Evolutionary conservation across 2,113 vertebrate genomes (phyloP), one percentile per base, ranked within the genome.

Genomic region (Hassar affinis): DNA sequence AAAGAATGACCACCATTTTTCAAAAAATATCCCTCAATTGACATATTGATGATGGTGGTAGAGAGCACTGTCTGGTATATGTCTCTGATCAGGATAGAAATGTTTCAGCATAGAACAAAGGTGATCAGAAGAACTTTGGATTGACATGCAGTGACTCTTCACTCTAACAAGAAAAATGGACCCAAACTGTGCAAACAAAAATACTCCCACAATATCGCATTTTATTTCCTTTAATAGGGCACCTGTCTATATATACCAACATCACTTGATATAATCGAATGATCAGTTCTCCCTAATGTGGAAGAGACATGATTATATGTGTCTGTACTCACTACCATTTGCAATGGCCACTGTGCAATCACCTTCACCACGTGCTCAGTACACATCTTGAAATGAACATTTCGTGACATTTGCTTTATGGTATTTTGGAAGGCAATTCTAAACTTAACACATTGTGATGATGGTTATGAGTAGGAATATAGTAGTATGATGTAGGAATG

Each of bases 391-490:
- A 83, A 72, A 42, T 64, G 45, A 82, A 68, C 27, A 61, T 54
- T 25, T 45, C 25, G 47, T 59, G 47, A 75, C n/a, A 35, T 79
- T 64, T 61, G 25, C 42, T 54, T 71, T 82, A 57, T 79, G 68
- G 10, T 49, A 85, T 82, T n/a, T 82, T 90, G 88, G 88, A 79
- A 71, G 54, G 52, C 56, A 51, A 11, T 62, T 59, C 78, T 89
- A 89, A 79, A 59, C 64, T 57, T 84, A 86, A 86, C 57, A 85
- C 88, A 85, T 86, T 84, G 80, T 87, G 66, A 81, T 84, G 61
- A 14, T 76, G 49, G 86, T 88, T 83, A 88, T 86, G 88, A 89
- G 85, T 33, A 62, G 57, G 38, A n/a, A n/a, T n/a, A n/a, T n/a
- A n/a, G n/a, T n/a, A n/a, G n/a, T n/a, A n/a, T n/a, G n/a, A 45